Evolutionary conservation across 2,888 invertebrate genomes (phyloP), one percentile per base, ranked within the genome.

Genomic region (Torymus aiolomorphi): DNA sequence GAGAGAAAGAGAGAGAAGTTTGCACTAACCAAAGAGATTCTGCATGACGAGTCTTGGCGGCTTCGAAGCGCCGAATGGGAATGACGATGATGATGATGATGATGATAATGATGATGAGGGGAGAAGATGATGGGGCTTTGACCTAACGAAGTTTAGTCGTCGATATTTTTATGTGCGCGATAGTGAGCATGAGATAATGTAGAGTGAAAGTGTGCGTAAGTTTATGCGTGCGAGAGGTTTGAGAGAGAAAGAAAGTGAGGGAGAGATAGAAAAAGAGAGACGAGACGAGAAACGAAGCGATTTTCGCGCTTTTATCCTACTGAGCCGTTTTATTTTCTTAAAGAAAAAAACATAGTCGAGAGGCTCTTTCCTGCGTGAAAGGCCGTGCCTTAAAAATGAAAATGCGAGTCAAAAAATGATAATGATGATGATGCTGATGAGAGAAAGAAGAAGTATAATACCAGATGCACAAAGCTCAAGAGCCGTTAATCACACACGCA

Each of bases 1-100:
- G 16, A 57, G 16, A 57, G 16, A 57, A 10, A 57, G n/a, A 49
- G 49, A 13, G 51, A 16, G 54, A 57, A 73, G 76, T 81, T 78
- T 72, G 78, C 80, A 80, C 77, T 74, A 82, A 80, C 82, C 82
- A 82, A 82, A 82, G 82, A 82, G 80, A 80, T 82, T 82, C 80
- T 69, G 80, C 80, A 78, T 72, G 80, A 75, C 74, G 69, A 82
- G 70, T 82, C 74, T 80, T 77, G 62, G 74, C 65, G 81, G 73
- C 69, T 71, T 66, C 69, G 73, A 67, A 56, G 66, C 56, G 63
- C 72, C 72, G 31, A 65, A 42, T 16, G 63, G 20, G 54, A 13
- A 16, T 13, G 16, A 42, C 8, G 31, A 3, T 31, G 3, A 31
- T 31, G 31, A 4, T 31, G 31, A 42, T 8, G 42, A 42, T 5